Base-by-base conservation (phyloP, 1,140 invertebrate species). In the Drosophila kohkoa region DNA sequence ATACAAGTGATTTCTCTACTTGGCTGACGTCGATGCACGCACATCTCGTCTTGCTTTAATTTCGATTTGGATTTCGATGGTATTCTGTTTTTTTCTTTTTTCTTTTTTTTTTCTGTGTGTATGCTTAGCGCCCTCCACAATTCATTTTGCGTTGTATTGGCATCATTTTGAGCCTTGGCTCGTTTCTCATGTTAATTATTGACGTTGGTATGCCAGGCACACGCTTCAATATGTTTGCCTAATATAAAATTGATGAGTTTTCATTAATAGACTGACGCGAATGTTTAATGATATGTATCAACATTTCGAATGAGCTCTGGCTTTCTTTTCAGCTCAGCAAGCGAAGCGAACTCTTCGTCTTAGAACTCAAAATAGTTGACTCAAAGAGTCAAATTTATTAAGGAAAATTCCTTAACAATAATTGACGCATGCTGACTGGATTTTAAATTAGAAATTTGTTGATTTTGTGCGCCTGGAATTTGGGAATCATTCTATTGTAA, bases 241-340 rank as follows among this genome's bases (percentile, higher is more conserved):
- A 63, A 76, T 73, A 76, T 65, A 79, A 86, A 81, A 87, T 82
- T 79, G 62, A 86, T 86, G 79, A 67, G 65, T 81, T 74, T 63
- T 81, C 68, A 67, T 75, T 86, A 81, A 81, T 67, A 55, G 52
- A 58, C 48, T 49, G 58, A 25, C 68, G 54, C 51, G 32, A 20
- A 64, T 54, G 55, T 41, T 58, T 43, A 75, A 71, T 70, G 58
- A 60, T 35, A 54, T 67, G 3, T 13, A 16, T 8, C 48, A 45
- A 38, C 57, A 48, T 20, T 55, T 57, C 51, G n/a, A 54, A 35
- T 16, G 28, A 54, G 51, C n/a, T 32, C 15, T 7, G 3, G 8
- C n/a, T 10, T 20, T 7, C 15, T 15, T 3, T 65, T 28, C 10
- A 20, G 48, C 10, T 5, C 15, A 30, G 6, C 35, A 32, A 15